These are phyloP conservation scores for Aurelia aurita DNA, from an alignment of 30 jellyfish, hydroid and myxozoan genomes.

Conservation along the genomic window DNA sequence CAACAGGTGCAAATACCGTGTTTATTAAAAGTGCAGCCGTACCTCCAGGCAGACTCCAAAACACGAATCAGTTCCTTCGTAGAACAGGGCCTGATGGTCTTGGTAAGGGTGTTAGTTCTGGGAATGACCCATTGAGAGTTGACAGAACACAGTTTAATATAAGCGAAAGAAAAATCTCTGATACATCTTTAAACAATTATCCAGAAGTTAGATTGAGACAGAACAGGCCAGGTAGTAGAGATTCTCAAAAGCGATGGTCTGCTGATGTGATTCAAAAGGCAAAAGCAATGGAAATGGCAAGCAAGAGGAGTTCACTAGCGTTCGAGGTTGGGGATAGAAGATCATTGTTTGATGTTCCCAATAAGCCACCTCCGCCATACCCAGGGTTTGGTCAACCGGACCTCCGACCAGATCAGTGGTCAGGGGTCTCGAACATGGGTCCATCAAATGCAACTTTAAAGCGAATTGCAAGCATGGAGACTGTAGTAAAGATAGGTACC, in stretches of 20 bases:
- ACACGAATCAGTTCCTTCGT: constrained; percentile 21
- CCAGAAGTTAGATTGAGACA: constrained; percentile 88
- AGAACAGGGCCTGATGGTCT: constrained; percentile 28
- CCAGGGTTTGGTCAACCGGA: constrained; percentile 82
- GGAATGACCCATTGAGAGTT: constrained; percentile 58
- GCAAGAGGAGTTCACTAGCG: constrained; percentile 78
- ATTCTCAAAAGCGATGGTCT: constrained; percentile 95
- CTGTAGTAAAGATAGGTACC: constrained; percentile 50
- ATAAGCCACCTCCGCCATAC: constrained; percentile 99
- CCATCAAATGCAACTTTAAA: constrained; percentile 52
- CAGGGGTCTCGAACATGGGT: constrained; percentile 14
- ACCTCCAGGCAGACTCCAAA: constrained; percentile 52
- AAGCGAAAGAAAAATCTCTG: constrained; percentile 60
- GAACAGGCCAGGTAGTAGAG: constrained; percentile 46
- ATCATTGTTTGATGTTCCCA: constrained; percentile 64
- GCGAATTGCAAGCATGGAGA: constrained; percentile 78
- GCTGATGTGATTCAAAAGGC: constrained; percentile 87
- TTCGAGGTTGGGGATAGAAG: constrained; percentile 65
- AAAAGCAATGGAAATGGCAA: constrained; percentile 60
- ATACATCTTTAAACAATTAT: constrained; percentile 24
- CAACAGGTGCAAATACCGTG: constrained; percentile 42
- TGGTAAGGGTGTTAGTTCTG: constrained; percentile 5
- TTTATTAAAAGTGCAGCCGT: constrained; percentile 55
- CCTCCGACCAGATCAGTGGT: constrained; percentile 49
- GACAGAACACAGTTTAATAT: constrained; percentile 46